Percentiles rank a stretch among this genome's conserved stretches.
Conservation (phyloP, 2,888 invertebrate species). For the Parasteatoda lunata region DNA sequence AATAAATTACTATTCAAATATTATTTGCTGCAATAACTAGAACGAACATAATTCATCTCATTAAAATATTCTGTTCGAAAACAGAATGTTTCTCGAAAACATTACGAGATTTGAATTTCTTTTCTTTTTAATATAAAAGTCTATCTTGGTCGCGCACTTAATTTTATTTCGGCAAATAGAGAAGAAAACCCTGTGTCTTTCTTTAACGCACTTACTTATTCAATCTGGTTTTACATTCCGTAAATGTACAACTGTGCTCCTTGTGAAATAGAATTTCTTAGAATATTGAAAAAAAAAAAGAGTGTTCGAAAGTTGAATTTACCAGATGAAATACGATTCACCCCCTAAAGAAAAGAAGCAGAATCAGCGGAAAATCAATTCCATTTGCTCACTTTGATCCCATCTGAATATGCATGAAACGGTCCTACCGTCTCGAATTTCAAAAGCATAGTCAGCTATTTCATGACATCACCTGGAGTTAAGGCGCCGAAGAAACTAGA, state of each 20-base stretch:
- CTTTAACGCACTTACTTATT: not conserved
- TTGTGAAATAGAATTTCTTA: conserved; percentile 25
- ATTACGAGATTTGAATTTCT: too few relatives aligned
- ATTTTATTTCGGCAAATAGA: too few relatives aligned
- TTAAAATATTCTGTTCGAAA: too few relatives aligned
- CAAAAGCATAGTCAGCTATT: conserved; percentile 57
- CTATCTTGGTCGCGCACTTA: too few relatives aligned
- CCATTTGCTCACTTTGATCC: conserved; percentile 52
- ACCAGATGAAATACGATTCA: conserved; percentile 42
- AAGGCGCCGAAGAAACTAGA: conserved; percentile 22
- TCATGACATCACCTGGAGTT: conserved; percentile 45
- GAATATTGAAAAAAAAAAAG: conserved; percentile 23
- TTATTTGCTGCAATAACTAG: too few relatives aligned
- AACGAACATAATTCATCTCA: too few relatives aligned
- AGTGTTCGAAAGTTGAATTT: conserved; percentile 22
- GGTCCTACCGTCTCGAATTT: conserved; percentile 24
- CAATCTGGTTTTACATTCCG: not conserved
- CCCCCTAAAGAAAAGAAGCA: conserved; percentile 30
- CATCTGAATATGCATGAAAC: conserved; percentile 54
- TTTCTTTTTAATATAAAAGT: too few relatives aligned
- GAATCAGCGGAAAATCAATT: conserved; percentile 55
- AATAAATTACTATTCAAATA: too few relatives aligned
- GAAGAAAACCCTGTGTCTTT: too few relatives aligned
- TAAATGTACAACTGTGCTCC: not conserved
- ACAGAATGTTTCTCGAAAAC: too few relatives aligned